These are phyloP conservation scores for Phataginus tricuspis DNA, from an alignment of 2,797 vertebrate genomes.

Conservation along the genomic window DNA sequence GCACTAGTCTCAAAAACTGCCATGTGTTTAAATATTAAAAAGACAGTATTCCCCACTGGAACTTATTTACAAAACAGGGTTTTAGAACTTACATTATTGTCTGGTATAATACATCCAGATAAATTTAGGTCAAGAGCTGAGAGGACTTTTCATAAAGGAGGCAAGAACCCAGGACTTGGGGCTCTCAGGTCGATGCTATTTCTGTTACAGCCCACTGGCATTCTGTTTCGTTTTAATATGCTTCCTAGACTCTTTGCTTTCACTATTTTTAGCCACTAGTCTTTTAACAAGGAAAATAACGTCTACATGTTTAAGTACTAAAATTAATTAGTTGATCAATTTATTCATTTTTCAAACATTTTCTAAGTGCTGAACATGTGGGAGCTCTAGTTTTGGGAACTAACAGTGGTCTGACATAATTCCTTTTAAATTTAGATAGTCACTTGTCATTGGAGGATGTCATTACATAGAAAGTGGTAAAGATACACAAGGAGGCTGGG, in stretches of 20 bases:
- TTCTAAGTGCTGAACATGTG: background rate
- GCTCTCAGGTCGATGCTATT: background rate
- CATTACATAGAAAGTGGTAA: constrained; percentile 57
- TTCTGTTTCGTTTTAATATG: background rate
- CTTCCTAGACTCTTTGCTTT: background rate
- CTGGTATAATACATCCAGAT: constrained; percentile 27
- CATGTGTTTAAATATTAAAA: constrained; percentile 65
- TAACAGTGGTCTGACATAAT: background rate
- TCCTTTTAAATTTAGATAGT: constrained; percentile 74
- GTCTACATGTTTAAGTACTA: background rate
- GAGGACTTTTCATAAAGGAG: constrained; percentile 26
- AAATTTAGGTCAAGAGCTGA: background rate
- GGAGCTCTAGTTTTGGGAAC: background rate
- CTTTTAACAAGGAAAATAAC: background rate
- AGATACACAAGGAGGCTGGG: constrained; percentile 41
- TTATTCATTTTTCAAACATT: background rate
- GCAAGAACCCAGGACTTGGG: background rate
- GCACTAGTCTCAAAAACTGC: background rate
- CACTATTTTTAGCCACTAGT: background rate
- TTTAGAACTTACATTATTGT: background rate
- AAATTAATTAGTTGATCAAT: background rate
- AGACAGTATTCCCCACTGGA: constrained; percentile 38
- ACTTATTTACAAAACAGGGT: constrained; percentile 51
- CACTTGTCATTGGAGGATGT: constrained; percentile 66
- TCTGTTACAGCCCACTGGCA: fast-evolving